Conservation (phyloP, 2,797 vertebrate species). For the Acanthiza pusilla region DNA sequence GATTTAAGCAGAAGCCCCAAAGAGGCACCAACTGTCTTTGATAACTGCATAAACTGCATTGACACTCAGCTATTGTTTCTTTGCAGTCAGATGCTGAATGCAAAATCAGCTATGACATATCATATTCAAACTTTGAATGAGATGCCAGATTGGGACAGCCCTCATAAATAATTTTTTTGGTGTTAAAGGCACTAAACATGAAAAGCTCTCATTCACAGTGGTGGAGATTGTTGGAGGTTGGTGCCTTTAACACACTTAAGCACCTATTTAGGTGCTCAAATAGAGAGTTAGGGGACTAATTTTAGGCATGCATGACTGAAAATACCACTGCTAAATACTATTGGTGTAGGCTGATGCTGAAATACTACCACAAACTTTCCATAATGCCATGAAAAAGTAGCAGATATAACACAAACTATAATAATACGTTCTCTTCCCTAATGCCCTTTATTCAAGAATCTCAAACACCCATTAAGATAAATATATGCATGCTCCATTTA, state of each 20-base stretch:
- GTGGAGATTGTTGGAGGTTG: background rate
- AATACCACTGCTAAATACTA: background rate
- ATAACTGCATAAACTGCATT: background rate
- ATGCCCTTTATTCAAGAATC: background rate
- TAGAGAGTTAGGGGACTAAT: background rate
- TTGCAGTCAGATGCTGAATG: background rate
- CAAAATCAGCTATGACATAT: background rate
- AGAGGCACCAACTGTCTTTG: conserved; percentile 3
- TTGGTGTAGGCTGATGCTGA: background rate
- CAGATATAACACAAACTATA: background rate
- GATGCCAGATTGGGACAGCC: background rate
- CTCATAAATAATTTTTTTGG: background rate
- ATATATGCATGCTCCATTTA: background rate
- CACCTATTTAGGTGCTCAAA: background rate
- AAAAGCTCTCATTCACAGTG: background rate
- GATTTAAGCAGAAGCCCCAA: background rate
- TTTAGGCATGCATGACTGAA: background rate
- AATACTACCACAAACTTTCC: background rate
- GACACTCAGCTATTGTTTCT: conserved; percentile 1
- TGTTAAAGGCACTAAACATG: background rate
- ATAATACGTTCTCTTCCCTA: conserved; percentile 14
- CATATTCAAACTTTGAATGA: background rate
- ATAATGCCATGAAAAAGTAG: background rate
- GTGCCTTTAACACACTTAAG: background rate
- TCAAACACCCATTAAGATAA: background rate